Percentiles rank a stretch among this genome's conserved stretches.
Evolutionary conservation across 2,113 vertebrate genomes (phyloP).

Genomic region (Eidolon helvum): DNA sequence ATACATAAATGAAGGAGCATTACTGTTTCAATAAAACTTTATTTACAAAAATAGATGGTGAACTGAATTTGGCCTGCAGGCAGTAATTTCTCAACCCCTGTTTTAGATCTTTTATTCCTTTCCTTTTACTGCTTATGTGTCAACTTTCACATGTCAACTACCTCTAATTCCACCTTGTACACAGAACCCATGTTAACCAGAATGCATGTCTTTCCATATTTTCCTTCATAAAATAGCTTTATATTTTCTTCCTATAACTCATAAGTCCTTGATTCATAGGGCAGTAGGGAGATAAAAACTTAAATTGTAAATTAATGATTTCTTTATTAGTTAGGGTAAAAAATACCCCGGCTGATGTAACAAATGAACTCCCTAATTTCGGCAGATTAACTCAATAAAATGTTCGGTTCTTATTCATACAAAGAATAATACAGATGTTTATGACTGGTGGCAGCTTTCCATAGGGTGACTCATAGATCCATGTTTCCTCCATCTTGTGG

Average conservation of each 20-base stretch:
- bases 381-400: not conserved
- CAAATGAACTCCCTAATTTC: not conserved
- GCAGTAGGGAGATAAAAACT: not conserved
- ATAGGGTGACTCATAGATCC: not conserved
- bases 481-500: not conserved
- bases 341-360: not conserved
- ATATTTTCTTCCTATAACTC: not conserved
- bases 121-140: not conserved
- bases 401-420: not conserved
- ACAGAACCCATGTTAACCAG: not conserved
- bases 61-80: not conserved
- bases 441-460: not conserved
- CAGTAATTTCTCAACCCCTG: not conserved
- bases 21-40: not conserved
- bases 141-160: not conserved
- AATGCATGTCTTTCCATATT: not conserved
- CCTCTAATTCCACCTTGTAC: not conserved
- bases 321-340: not conserved
- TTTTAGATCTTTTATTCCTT: not conserved
- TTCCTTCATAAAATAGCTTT: conserved; percentile 12
- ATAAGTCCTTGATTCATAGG: not conserved
- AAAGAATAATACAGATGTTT: not conserved
- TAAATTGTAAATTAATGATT: not conserved
- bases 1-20: not conserved
- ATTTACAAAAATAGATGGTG: not conserved